These are phyloP conservation scores for Cyprinella venusta DNA, from an alignment of 2,797 vertebrate species.

Conservation along the genomic window DNA sequence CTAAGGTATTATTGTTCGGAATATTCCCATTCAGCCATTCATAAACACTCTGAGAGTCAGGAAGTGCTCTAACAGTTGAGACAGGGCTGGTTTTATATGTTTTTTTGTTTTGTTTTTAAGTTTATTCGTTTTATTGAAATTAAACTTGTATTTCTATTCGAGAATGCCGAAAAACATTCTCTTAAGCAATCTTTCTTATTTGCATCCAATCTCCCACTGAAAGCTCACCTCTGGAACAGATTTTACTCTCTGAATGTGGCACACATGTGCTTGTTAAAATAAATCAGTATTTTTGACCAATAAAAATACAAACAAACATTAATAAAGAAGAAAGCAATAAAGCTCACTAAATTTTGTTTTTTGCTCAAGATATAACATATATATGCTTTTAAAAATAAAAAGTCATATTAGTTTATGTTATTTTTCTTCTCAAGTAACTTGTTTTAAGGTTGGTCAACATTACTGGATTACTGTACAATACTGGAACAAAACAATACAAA, in stretches of 20 bases:
- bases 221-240: conserved; percentile 27
- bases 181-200: background rate
- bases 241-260: conserved; percentile 30
- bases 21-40: conserved; percentile 44
- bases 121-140: conserved; percentile 12
- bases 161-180: conserved; percentile 15
- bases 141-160: background rate
- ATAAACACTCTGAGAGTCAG: conserved; percentile 47
- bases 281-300: background rate
- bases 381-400: background rate
- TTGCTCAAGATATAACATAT: background rate
- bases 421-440: background rate
- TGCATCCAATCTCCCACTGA: background rate
- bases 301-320: background rate
- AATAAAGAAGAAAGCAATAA: background rate
- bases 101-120: background rate
- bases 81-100: background rate
- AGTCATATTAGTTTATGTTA: background rate
- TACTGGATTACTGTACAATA: too few species aligned
- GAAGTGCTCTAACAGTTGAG: background rate
- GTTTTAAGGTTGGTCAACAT: background rate
- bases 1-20: conserved; percentile 29
- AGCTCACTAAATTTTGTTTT: background rate
- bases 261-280: background rate
- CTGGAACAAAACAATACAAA: too few species aligned